Base-by-base conservation (phyloP, 1,140 invertebrate species). In the Camponotus vicinus region DNA sequence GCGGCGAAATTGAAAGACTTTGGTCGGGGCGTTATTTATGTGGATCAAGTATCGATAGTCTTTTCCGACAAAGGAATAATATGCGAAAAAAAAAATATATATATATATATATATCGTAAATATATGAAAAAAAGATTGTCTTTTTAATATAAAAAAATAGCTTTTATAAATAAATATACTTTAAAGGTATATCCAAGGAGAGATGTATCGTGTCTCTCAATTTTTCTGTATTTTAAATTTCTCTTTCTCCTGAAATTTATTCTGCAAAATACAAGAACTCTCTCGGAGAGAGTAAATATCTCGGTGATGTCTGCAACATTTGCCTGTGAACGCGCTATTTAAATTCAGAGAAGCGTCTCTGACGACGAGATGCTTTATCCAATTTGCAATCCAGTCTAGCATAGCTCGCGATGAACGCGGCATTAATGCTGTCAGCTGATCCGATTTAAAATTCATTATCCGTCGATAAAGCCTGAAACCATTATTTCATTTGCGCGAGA, bases 401-500 rank as follows among this genome's bases (percentile, higher is more conserved):
- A 90, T 88, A 83, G 89, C 89, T 86, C 80, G 57, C 85, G 75
- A 64, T 85, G 82, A 86, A 86, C 78, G 86, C 88, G 80, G 79
- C 89, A 88, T 91, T 89, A 89, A 91, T 89, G 86, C 88, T 63
- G 79, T 84, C 82, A 80, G 67, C 80, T 88, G 86, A 91, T 91
- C 89, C 85, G 84, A 92, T 92, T 92, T 89, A 91, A 91, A 92
- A 91, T 90, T 88, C 88, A 92, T 91, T 92, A 92, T 88, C 85
- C 85, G 71, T 80, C 91, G 89, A 89, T 92, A 92, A 88, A 91
- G 90, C 82, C 87, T 86, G 71, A 87, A 90, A 90, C 85, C 86
- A 91, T 92, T 92, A 92, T 89, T 91, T 92, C 88, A 87, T 88
- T 91, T 90, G 88, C 88, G 77, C 85, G 85, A 90, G 90, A 87